Evolutionary conservation across 2,888 invertebrate genomes (phyloP).

Genomic region (Mythimna impura): DNA sequence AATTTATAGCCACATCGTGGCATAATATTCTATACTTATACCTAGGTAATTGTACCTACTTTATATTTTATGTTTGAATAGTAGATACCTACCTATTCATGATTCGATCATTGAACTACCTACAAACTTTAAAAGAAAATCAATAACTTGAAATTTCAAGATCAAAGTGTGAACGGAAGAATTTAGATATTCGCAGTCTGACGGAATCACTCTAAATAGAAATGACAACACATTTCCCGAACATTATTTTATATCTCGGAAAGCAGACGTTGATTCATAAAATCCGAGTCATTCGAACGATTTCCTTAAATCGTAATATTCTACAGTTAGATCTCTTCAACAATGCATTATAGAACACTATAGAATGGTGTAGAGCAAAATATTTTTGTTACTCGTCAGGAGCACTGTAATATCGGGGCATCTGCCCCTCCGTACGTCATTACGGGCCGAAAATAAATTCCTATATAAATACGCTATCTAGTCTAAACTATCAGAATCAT

Average conservation of each 20-base stretch:
- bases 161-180: background rate
- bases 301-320: background rate
- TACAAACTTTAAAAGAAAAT: too few species aligned
- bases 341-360: too few species aligned
- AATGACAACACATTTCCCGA: conserved; percentile 1
- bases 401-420: background rate
- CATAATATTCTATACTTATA: too few species aligned
- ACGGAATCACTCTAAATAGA: background rate
- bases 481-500: background rate
- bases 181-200: background rate
- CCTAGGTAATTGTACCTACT: too few species aligned
- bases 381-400: too few species aligned
- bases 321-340: too few species aligned
- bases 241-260: background rate
- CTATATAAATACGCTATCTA: background rate
- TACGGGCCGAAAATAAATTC: background rate
- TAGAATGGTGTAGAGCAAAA: too few species aligned
- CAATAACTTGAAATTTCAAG: background rate
- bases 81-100: too few species aligned
- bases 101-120: too few species aligned
- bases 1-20: too few species aligned
- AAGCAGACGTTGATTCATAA: background rate
- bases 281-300: background rate
- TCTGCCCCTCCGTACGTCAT: background rate
- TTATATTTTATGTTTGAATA: too few species aligned